Evolutionary conservation across 1,140 invertebrate species (phyloP), one percentile per base, ranked within the genome.

Genomic region (Danaus melanippus): DNA sequence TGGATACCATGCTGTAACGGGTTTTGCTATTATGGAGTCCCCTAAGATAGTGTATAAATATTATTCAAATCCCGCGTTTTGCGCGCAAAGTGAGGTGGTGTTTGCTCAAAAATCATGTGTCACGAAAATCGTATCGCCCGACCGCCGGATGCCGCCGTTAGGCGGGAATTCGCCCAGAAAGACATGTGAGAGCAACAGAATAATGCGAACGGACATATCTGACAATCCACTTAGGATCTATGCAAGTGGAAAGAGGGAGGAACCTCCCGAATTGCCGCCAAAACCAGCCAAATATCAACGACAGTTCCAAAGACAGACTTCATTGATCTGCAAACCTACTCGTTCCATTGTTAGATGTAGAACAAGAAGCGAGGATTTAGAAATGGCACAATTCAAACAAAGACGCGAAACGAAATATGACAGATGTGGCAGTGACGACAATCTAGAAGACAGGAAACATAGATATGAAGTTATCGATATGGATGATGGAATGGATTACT

Each of bases 31-130:
- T 45, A 88, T 87, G 87, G 86, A 88, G 58, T 87, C 87, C 8
- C 86, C 87, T 42, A 87, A 85, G 66, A 88, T 88, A 9, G 78
- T 87, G 0, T 88, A 88, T 69, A 87, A 87, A 68, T 88, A 92
- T 64, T 93, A 94, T 69, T 91, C 91, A 1, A 94, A 94, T 67
- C 92, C 92, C 10, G 92, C 92, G 0, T 94, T 94, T 66, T 93
- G 92, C 71, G 89, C 91, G 10, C 91, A 93, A 79, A 93, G 92
- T 67, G 93, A 94, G 69, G 91, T 89, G 46, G 76, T 86, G 10
- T 87, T 86, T 66, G 78, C 73, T 9, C 79, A 89, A 56, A 86
- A 85, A 60, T 63, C 77, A 74, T 83, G 84, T 17, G 58, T 81
- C 8, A 78, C 83, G 6, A 81, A 77, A 52, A 71, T 82, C 0